A percentile compares a stretch with the other conserved stretches of the same genome.
phyloP scores from a whole-genome alignment of 2,113 vertebrate species.

The Nyctibius bracteatus region DNA sequence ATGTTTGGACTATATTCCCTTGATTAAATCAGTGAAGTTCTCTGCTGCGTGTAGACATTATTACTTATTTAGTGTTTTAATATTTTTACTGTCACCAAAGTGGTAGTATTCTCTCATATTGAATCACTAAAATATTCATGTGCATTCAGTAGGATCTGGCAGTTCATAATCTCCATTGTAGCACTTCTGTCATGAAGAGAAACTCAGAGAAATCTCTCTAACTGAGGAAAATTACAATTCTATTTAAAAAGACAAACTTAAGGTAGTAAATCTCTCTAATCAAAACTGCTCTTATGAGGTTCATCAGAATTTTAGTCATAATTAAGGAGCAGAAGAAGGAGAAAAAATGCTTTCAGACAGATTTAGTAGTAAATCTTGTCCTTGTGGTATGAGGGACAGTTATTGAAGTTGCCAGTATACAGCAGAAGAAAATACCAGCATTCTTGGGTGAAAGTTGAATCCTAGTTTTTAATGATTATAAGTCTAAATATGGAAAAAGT shows the following conservation, averaged over 20 bases:
- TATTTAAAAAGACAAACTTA: not conserved
- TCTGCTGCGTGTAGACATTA: not conserved
- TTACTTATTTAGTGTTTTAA: not conserved
- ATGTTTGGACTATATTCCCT: not conserved
- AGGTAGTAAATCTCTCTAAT: not conserved
- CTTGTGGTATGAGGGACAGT: not conserved
- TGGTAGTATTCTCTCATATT: not conserved
- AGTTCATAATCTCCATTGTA: not conserved
- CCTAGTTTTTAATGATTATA: not conserved
- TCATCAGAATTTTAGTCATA: not conserved
- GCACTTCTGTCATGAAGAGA: not conserved
- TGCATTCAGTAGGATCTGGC: not conserved
- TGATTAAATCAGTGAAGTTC: not conserved
- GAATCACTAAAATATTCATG: not conserved
- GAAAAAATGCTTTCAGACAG: not conserved
- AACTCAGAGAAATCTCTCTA: not conserved
- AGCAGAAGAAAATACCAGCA: not conserved
- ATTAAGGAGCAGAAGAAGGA: not conserved
- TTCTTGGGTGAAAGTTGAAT: not conserved
- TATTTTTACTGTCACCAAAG: not conserved
- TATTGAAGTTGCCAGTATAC: not conserved
- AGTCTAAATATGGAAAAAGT: not conserved
- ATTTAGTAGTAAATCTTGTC: not conserved
- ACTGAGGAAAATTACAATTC: not conserved
- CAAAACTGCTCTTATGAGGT: not conserved